phyloP scores from a whole-genome alignment of 1,140 invertebrate species.

The Lepidurus couesii region DNA sequence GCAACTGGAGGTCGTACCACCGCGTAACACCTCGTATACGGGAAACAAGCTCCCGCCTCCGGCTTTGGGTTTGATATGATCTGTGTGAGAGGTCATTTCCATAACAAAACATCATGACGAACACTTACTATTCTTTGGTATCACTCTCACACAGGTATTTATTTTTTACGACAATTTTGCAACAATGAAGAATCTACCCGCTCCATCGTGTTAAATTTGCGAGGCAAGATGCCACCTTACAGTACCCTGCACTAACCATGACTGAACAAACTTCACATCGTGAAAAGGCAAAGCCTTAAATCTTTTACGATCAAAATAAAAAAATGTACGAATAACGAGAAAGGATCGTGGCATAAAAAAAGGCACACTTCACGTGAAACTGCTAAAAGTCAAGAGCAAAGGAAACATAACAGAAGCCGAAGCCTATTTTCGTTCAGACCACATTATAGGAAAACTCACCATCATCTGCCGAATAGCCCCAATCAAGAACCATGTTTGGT shows the following conservation, averaged over 20 bases:
- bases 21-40: not conserved
- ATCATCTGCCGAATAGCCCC: not conserved
- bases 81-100: not conserved
- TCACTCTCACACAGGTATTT: no score
- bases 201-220: no score
- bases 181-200: not conserved
- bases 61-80: not conserved
- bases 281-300: no score
- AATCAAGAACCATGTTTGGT: not conserved
- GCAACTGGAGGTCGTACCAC: constrained; percentile 2
- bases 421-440: not conserved
- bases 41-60: not conserved
- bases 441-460: not conserved
- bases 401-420: not conserved
- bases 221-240: no score
- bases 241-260: no score
- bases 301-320: not conserved
- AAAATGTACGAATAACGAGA: not conserved
- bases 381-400: not conserved
- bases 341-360: not conserved
- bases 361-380: not conserved
- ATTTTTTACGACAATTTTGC: not conserved
- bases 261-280: no score
- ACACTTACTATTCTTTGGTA: not conserved
- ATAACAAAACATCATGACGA: not conserved